Evolutionary conservation across 2,888 invertebrate genomes (phyloP).

Genomic region (Tuberolachnus salignus): DNA sequence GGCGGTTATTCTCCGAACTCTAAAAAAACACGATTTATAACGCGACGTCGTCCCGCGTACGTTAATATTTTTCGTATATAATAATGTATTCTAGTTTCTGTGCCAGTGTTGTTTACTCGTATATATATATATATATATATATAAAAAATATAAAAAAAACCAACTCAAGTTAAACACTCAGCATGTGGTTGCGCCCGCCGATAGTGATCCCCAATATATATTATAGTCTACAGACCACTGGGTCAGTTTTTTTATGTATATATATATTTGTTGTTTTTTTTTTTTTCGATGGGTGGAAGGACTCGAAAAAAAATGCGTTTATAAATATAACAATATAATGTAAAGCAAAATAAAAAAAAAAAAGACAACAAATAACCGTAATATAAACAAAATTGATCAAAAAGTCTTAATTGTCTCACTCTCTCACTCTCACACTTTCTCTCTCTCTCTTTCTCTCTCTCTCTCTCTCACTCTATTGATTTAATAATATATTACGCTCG

Average conservation of each 20-base stretch:
- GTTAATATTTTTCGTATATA: slow-evolving; percentile 32
- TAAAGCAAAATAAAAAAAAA: background rate
- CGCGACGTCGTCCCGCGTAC: background rate
- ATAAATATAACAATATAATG: slow-evolving; percentile 4
- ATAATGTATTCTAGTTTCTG: slow-evolving; percentile 43
- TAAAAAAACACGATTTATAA: slow-evolving; percentile 42
- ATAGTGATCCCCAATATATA: slow-evolving; percentile 37
- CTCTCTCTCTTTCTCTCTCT: background rate
- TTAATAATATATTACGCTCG: background rate
- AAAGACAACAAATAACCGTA: background rate
- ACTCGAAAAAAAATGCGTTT: background rate
- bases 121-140: background rate
- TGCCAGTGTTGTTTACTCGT: slow-evolving; percentile 37
- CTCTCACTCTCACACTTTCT: background rate
- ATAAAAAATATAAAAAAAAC: slow-evolving; percentile 8
- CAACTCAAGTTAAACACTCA: slow-evolving; percentile 41
- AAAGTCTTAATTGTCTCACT: slow-evolving; percentile 7
- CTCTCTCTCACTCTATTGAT: background rate
- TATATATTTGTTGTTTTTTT: background rate
- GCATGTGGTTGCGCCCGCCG: slow-evolving; percentile 33
- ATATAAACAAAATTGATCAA: slow-evolving; percentile 29
- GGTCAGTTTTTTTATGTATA: slow-evolving; percentile 23
- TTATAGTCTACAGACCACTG: slow-evolving; percentile 49
- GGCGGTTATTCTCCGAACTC: slow-evolving; percentile 5
- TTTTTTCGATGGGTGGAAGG: background rate